Base-by-base conservation (phyloP, 2,888 invertebrate species). In the Andrena bucephala region DNA sequence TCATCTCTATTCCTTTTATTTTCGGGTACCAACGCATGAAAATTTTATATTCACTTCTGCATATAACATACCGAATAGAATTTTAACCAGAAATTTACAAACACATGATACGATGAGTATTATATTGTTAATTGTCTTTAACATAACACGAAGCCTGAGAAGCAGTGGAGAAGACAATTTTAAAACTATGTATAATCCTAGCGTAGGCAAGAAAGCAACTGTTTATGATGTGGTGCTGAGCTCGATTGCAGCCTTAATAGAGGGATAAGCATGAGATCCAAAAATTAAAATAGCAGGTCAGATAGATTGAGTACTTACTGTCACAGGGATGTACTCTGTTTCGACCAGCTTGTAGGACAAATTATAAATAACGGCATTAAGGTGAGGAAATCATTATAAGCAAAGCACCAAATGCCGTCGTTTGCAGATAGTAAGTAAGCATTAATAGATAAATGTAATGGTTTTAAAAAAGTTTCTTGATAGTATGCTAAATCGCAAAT, bases 301-400 rank as follows among this genome's bases (percentile, higher is more conserved):
- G 82, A 72, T 85, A 86, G 85, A 85, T 88, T 87, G 91, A 92
- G 91, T 94, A 94, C 94, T 94, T 94, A 94, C 94, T 92, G 94
- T 94, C 91, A 93, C 93, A 89, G 93, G 93, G 89, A 94, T 92
- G 93, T 95, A 96, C 94, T 95, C 95, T 95, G 96, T 95, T 95
- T 96, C 95, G 95, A 96, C 95, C 95, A 96, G 96, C 96, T 96
- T 96, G 95, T 93, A 94, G 94, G 88, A 92, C 91, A 94, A 94
- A 92, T 91, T 89, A 91, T 91, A 92, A 69, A 87, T 78, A 91
- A 89, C 88, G 86, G 91, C 90, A 91, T 92, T 92, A 91, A 84
- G 42, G 90, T 86, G 80, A 87, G 73, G 69, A 88, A 86, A 82
- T 72, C 70, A 68, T 85, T 67, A 62, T 24, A 77, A 72, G 77